Evolutionary conservation across 2,797 vertebrate species (phyloP).

Genomic region (Pangasius djambal): DNA sequence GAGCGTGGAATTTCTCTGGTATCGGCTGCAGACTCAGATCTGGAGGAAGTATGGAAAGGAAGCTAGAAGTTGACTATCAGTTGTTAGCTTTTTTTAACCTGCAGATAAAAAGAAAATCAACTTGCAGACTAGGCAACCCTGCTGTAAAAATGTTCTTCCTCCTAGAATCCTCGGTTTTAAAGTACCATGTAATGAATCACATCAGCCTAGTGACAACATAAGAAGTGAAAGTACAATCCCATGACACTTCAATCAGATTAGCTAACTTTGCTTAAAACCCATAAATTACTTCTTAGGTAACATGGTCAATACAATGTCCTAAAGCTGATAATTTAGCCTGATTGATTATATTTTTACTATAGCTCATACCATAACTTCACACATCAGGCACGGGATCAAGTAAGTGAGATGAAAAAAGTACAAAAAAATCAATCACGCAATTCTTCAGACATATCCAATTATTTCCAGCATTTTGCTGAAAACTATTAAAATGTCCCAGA

Average conservation of each 20-base stretch:
- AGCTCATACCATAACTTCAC: not conserved
- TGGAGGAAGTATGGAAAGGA: not conserved
- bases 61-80: not conserved
- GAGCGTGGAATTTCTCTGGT: not conserved
- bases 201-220: not conserved
- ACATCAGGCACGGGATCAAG: not conserved
- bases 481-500: not conserved
- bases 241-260: not conserved
- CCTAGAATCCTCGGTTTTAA: not conserved
- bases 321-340: not conserved
- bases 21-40: not conserved
- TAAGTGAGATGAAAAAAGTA: no score
- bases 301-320: not conserved
- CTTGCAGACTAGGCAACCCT: not conserved
- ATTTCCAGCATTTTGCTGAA: no score
- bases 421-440: no score
- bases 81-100: not conserved
- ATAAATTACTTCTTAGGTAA: not conserved
- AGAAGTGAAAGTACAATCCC: not conserved
- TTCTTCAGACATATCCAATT: no score
- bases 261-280: not conserved
- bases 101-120: not conserved
- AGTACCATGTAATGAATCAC: not conserved
- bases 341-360: not conserved
- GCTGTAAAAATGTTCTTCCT: not conserved